Conservation (phyloP, 2,113 vertebrate species). For the Tringa solitaria region DNA sequence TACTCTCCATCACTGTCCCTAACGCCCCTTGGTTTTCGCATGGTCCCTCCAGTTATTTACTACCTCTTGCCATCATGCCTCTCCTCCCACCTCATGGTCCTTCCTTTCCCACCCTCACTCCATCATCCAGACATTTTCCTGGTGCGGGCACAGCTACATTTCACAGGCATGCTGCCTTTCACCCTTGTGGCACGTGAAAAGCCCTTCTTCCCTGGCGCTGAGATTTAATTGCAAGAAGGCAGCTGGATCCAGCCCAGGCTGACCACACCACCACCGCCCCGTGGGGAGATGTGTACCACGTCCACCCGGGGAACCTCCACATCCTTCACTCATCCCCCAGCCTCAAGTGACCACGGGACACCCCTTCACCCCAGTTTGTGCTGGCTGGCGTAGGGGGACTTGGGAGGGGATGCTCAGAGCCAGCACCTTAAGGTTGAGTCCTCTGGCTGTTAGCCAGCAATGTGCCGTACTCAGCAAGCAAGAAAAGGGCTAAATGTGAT, state of each 20-base stretch:
- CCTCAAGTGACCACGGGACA: accelerated
- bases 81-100: background rate
- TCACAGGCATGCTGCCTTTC: background rate
- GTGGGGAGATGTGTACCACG: accelerated
- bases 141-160: accelerated
- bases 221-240: background rate
- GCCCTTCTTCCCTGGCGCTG: background rate
- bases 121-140: background rate
- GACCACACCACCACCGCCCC: accelerated
- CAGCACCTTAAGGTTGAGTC: background rate
- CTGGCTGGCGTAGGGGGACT: accelerated
- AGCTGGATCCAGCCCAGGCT: background rate
- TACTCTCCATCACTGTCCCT: background rate
- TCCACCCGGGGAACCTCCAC: background rate
- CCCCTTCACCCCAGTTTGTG: background rate
- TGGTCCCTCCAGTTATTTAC: background rate
- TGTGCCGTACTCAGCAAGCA: background rate
- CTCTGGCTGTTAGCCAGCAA: background rate
- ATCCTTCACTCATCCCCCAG: background rate
- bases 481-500: background rate
- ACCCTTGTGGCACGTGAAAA: accelerated
- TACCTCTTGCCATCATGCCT: background rate
- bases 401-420: background rate
- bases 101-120: background rate
- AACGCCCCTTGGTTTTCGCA: background rate